Evolutionary conservation across 2,113 vertebrate genomes (phyloP), one percentile per base, ranked within the genome.

Genomic region (Prunella fulvescens): DNA sequence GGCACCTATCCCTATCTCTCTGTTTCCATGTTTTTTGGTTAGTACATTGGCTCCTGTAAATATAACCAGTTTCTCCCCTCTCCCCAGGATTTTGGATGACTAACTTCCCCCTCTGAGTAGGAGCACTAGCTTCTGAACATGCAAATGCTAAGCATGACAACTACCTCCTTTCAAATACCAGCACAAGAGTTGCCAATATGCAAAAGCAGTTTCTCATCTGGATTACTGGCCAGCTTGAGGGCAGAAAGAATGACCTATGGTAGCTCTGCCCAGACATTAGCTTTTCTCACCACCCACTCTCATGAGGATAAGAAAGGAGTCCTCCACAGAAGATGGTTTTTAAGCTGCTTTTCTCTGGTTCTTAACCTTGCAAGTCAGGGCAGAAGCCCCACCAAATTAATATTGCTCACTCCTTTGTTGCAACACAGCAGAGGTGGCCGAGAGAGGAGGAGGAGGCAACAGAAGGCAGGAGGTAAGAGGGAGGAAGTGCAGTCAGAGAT

Each of bases 361-460:
- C 42, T 39, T 57, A 62, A 19, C 13, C 24, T 66, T 81, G 20
- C 25, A 71, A 67, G 11, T 33, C 31, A 85, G 72, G 19, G 23
- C 19, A 67, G 48, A 18, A 88, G 1, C 26, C 25, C 5, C 29
- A 19, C 13, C 24, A 13, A 14, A 31, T 19, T 18, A 39, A 29
- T 28, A 4, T 14, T 56, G 7, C 19, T 65, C 8, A 11, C 2
- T 62, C 6, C 2, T 86, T 35, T 31, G 26, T 12, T 47, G 29
- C 19, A 40, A 19, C 16, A 6, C 26, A 31, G 37, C 39, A 70
- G 50, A 87, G 18, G 22, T 47, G 25, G 57, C 9, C 0, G 0
- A 66, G 31, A 47, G 50, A 28, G 45, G 15, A 37, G 29, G 35
- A 35, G 15, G 22, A 64, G 25, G 8, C 26, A 67, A 25, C 14